Evolutionary conservation across 2,888 invertebrate species (phyloP).

Genomic region (Tyria jacobaeae): DNA sequence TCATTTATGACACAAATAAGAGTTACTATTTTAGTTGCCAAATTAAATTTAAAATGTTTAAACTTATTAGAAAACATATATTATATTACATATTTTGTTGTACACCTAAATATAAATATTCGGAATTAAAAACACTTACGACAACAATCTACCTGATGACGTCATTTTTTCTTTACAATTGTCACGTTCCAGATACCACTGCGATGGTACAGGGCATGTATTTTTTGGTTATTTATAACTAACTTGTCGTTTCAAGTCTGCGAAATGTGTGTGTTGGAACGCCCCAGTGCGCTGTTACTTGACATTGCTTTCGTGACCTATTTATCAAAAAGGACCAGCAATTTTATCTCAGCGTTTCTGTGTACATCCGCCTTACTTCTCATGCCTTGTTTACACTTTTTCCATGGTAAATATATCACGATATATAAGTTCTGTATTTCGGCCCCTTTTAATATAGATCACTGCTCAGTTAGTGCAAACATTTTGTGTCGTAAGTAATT

Average conservation of each 20-base stretch:
- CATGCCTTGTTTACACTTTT: constrained; percentile 56
- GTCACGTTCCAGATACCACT: constrained; percentile 12
- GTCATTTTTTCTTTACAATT: neutral
- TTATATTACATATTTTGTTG: neutral
- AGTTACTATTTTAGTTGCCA: too few relatives aligned
- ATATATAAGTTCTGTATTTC: constrained; percentile 51
- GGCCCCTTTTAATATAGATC: constrained; percentile 47
- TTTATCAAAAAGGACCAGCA: constrained; percentile 65
- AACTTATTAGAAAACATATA: too few relatives aligned
- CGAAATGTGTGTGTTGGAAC: constrained; percentile 46
- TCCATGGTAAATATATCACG: constrained; percentile 63
- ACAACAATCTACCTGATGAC: neutral
- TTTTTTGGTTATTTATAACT: constrained; percentile 36
- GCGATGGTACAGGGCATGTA: constrained; percentile 14
- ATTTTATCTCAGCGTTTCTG: constrained; percentile 60
- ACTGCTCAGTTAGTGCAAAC: constrained; percentile 46
- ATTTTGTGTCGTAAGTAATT: constrained; percentile 27
- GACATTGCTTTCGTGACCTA: constrained; percentile 68
- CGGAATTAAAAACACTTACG: too few relatives aligned
- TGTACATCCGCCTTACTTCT: constrained; percentile 56
- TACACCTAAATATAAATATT: too few relatives aligned
- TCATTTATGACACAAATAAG: too few relatives aligned
- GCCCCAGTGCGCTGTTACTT: constrained; percentile 48
- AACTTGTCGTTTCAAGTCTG: constrained; percentile 42
- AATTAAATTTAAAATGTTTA: too few relatives aligned